phyloP scores from a whole-genome alignment of 2,113 vertebrate genomes.

The Cheilinus undulatus region DNA sequence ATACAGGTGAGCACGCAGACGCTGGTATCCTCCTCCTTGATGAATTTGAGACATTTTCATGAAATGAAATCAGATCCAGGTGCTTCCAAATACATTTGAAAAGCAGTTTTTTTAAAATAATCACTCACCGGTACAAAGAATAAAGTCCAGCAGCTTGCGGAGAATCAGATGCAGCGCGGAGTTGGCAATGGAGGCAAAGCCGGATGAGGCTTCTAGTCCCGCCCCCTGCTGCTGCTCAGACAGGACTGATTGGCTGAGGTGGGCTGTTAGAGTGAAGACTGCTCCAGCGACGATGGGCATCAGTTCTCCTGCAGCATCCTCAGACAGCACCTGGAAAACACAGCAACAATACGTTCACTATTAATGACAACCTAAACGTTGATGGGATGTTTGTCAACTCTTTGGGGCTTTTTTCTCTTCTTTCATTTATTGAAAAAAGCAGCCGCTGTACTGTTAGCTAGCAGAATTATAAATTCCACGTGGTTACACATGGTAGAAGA shows the following conservation, averaged over 20 bases:
- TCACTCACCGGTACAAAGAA: slow-evolving; percentile 92
- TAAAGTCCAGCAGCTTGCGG: slow-evolving; percentile 96
- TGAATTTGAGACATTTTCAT: not conserved
- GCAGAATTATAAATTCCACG: too few relatives aligned
- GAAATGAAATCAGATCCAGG: not conserved
- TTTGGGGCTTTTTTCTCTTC: too few relatives aligned
- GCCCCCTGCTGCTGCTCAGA: slow-evolving; percentile 92
- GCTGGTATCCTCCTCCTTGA: slow-evolving; percentile 95
- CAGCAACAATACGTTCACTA: not conserved
- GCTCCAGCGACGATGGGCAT: slow-evolving; percentile 97
- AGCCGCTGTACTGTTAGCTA: too few relatives aligned
- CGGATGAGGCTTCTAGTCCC: slow-evolving; percentile 84
- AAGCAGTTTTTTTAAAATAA: not conserved
- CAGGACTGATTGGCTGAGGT: slow-evolving; percentile 93
- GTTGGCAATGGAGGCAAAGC: slow-evolving; percentile 94
- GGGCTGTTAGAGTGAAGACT: slow-evolving; percentile 95
- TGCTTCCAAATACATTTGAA: too few relatives aligned
- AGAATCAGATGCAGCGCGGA: slow-evolving; percentile 96
- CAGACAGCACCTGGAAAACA: slow-evolving; percentile 89
- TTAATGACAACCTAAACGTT: not conserved
- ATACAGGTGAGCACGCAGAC: slow-evolving; percentile 94
- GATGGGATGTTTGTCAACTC: not conserved
- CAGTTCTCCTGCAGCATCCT: slow-evolving; percentile 93
- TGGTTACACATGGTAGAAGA: too few relatives aligned
- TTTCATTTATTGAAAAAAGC: too few relatives aligned